Percentiles rank a stretch among this genome's conserved stretches.
phyloP scores from a whole-genome alignment of 2,113 vertebrate genomes.

The Corynorhinus townsendii region DNA sequence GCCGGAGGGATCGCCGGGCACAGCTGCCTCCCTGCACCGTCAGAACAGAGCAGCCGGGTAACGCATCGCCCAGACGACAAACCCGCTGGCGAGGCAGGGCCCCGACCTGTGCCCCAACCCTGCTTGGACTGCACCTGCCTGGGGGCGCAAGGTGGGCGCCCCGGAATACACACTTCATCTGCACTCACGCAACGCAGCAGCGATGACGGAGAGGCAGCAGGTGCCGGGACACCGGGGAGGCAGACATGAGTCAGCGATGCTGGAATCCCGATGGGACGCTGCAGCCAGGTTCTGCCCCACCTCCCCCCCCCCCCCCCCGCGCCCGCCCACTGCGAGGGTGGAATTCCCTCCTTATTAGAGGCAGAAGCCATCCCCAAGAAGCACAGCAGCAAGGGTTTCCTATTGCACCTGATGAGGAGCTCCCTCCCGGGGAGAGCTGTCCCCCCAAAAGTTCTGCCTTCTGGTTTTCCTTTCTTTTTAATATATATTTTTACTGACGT shows the following conservation, averaged over 20 bases:
- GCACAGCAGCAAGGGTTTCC: not conserved
- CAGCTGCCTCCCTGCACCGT: not conserved
- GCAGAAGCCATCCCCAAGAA: not conserved
- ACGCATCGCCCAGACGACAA: not conserved
- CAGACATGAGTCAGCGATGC: fast-evolving
- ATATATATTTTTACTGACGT: too few species aligned
- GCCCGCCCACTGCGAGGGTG: not conserved
- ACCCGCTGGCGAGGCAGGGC: too few species aligned
- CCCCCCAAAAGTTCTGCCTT: not conserved
- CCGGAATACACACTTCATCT: not conserved
- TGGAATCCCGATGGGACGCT: fast-evolving
- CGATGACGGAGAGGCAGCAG: not conserved
- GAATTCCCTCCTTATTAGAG: not conserved
- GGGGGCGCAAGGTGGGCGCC: not conserved
- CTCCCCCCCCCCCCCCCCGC: not conserved
- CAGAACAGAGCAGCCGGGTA: not conserved
- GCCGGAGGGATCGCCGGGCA: not conserved
- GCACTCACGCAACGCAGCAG: not conserved
- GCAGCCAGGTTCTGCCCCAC: not conserved
- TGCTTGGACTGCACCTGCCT: not conserved
- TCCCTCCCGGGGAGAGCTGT: not conserved
- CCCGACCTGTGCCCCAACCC: not conserved
- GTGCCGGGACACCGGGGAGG: not conserved
- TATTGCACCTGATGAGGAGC: not conserved
- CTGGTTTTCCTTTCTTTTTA: too few species aligned